A percentile compares a stretch with the other conserved stretches of the same genome.
Evolutionary conservation across 2,797 vertebrate species (phyloP).

Genomic region (Eulemur rubriventer): DNA sequence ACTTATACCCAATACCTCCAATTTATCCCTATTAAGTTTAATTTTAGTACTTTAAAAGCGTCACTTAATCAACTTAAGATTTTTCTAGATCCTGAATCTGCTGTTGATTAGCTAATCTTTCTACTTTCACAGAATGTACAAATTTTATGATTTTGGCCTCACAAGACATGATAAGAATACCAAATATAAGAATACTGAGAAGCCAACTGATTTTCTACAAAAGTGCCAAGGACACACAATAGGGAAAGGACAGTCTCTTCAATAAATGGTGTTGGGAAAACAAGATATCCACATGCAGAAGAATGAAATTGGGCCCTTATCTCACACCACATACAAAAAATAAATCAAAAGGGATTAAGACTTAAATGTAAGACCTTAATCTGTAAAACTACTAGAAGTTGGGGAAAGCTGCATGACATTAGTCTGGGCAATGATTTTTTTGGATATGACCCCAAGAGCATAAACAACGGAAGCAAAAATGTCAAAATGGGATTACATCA

Average conservation of each 20-base stretch:
- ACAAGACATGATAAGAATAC: not conserved
- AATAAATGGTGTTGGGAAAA: not conserved
- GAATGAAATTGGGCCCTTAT: not conserved
- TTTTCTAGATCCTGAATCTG: slow-evolving; percentile 35
- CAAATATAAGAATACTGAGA: not conserved
- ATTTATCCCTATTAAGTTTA: slow-evolving; percentile 36
- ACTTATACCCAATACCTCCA: not conserved
- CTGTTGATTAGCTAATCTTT: slow-evolving; percentile 32
- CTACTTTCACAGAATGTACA: not conserved
- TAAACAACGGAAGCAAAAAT: not conserved
- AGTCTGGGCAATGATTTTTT: not conserved
- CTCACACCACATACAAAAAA: not conserved
- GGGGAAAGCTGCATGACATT: not conserved
- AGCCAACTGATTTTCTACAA: not conserved
- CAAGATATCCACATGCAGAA: not conserved
- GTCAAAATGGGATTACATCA: not conserved
- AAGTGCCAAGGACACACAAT: not conserved
- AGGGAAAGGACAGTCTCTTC: not conserved
- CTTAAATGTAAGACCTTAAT: not conserved
- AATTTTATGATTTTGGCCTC: not conserved
- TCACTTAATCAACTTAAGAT: slow-evolving; percentile 21
- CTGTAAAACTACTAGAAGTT: not conserved
- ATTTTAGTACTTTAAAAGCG: slow-evolving; percentile 43
- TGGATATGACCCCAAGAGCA: not conserved
- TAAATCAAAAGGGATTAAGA: not conserved